Evolutionary conservation across 2,797 vertebrate species (phyloP).

Genomic region (Cyclopterus lumpus): DNA sequence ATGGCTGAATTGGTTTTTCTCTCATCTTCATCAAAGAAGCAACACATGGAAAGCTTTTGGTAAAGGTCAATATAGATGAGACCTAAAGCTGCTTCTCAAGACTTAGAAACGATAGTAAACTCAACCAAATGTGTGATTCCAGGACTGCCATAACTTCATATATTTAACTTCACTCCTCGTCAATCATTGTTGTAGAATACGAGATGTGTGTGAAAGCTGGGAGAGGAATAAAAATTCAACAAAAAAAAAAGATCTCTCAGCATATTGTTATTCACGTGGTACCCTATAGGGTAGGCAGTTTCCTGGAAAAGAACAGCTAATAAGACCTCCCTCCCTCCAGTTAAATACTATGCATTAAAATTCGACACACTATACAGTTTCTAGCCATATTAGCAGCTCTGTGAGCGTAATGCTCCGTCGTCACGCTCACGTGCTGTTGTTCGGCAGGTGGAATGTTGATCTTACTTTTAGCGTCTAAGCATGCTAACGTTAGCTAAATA

Average conservation of each 20-base stretch:
- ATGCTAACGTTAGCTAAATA: not conserved
- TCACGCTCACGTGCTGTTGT: not conserved
- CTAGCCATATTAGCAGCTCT: not conserved
- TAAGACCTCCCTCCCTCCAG: not conserved
- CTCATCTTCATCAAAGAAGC: conserved; percentile 67
- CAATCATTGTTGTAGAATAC: not conserved
- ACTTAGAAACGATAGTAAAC: not conserved
- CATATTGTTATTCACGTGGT: not conserved
- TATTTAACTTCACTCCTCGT: not conserved
- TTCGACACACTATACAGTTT: not conserved
- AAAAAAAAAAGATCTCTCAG: not conserved
- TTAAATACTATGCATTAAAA: not conserved
- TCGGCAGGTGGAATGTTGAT: not conserved
- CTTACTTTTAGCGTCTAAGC: not conserved
- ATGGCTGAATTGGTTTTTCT: conserved; percentile 58
- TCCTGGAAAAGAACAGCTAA: not conserved
- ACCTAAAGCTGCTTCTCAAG: not conserved
- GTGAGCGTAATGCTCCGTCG: not conserved
- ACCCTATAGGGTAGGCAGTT: not conserved
- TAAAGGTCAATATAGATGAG: not conserved
- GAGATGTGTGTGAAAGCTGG: not conserved
- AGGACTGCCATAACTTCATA: not conserved
- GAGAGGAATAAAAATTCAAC: not conserved
- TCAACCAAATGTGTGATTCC: not conserved
- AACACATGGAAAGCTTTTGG: conserved; percentile 34